These are phyloP conservation scores for Actinopyga echinites DNA, from an alignment of 53 echinoderm and acorn worm genomes.

Conservation along the genomic window DNA sequence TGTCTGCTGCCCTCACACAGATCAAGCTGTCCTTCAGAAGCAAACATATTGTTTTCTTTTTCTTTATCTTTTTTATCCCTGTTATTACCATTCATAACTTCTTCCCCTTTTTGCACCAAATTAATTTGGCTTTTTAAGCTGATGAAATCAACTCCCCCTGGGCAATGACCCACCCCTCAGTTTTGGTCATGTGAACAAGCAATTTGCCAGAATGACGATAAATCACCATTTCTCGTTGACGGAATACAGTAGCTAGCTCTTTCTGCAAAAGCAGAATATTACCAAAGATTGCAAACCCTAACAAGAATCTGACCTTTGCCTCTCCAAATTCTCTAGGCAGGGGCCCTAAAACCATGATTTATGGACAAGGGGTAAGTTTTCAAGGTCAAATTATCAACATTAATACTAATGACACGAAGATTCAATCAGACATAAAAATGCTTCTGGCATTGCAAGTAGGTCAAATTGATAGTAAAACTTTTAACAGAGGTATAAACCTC, in stretches of 20 bases:
- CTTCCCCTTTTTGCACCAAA: background rate
- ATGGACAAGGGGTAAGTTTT: background rate
- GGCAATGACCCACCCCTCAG: slow-evolving; percentile 26
- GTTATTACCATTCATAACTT: background rate
- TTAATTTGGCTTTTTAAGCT: slow-evolving; percentile 17
- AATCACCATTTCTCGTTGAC: background rate
- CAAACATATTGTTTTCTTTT: background rate
- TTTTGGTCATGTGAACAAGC: slow-evolving; percentile 8
- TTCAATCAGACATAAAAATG: too few relatives aligned
- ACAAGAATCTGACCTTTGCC: slow-evolving; percentile 1
- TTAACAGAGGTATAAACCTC: too few relatives aligned
- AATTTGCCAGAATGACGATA: slow-evolving; percentile 12
- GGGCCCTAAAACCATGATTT: slow-evolving; percentile 7
- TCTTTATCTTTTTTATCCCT: background rate
- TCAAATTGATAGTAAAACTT: too few relatives aligned
- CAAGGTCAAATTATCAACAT: slow-evolving; percentile 12
- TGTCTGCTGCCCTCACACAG: too few relatives aligned
- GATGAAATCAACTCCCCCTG: slow-evolving; percentile 11
- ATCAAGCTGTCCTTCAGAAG: background rate
- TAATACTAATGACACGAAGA: too few relatives aligned
- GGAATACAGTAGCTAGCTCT: background rate
- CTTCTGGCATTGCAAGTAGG: too few relatives aligned
- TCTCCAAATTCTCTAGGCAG: slow-evolving; percentile 9
- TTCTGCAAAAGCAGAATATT: background rate
- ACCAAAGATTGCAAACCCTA: background rate